Base-by-base conservation (phyloP, 2,888 invertebrate genomes). In the Megaustenia siamemsis region DNA sequence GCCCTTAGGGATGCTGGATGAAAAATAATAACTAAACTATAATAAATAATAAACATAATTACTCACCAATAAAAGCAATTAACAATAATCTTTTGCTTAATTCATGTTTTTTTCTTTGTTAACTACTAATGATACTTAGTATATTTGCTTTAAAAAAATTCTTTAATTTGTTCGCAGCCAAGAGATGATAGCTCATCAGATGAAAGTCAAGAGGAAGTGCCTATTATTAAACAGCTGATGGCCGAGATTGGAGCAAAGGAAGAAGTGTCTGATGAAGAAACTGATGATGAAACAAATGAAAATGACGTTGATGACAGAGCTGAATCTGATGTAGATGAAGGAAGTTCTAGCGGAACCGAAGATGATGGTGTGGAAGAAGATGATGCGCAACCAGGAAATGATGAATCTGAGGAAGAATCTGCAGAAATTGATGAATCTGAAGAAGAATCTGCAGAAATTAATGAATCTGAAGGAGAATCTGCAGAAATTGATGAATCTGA, bases 121-220 rank as follows among this genome's bases (percentile, higher is more conserved):
- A n/a, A n/a, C n/a, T n/a, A n/a, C n/a, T n/a, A n/a, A n/a, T n/a
- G n/a, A n/a, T n/a, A n/a, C n/a, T n/a, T n/a, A n/a, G n/a, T n/a
- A n/a, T n/a, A n/a, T n/a, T n/a, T n/a, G n/a, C 10, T 66, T 12
- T 21, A 28, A 66, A 66, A 66, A 66, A 66, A 3, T 4, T 32
- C 5, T 75, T 49, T 32, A 15, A 38, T 60, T 76, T 56, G 3
- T 24, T 93, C 45, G 32, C 88, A 89, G 53, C 90, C 90, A 8
- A 92, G 91, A 15, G 89, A 92, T 85, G 91, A 92, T 10, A 93
- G 92, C 82, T 40, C 87, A 10, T 88, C 88, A 43, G 93, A 93
- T 79, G 92, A 93, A 84, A 84, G 86, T 53, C 92, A 92, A 21
- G 82, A 92, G 53, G 92, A 92, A 1, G 90, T 90, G 12, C 88